These are phyloP conservation scores for Lasioglossum albipes DNA, from an alignment of 1,140 invertebrate species.

Conservation along the genomic window DNA sequence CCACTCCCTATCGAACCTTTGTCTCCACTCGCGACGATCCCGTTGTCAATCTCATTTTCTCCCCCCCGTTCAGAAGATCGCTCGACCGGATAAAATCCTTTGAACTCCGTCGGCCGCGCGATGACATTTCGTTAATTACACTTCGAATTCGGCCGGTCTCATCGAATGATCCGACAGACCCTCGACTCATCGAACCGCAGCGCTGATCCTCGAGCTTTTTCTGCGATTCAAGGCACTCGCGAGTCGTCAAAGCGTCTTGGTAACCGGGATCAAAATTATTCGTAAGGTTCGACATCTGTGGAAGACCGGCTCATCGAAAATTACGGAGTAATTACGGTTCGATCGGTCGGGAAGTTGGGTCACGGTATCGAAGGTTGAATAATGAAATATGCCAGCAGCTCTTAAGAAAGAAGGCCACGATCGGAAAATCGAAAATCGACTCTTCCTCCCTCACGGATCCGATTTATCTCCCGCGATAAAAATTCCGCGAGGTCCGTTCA, in stretches of 20 bases:
- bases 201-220: neutral
- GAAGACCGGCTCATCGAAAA: neutral
- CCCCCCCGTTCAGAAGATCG: slow-evolving; percentile 27
- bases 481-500: slow-evolving; percentile 23
- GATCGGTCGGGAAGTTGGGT: neutral
- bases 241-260: neutral
- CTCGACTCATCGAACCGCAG: neutral
- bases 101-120: slow-evolving; percentile 55
- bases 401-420: neutral
- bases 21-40: neutral
- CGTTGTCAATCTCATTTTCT: slow-evolving; percentile 43
- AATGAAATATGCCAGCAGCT: slow-evolving; percentile 3
- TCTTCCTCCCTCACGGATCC: neutral
- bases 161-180: neutral
- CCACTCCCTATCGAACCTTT: slow-evolving; percentile 17
- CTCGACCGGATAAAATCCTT: slow-evolving; percentile 61
- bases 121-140: slow-evolving; percentile 64
- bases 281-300: too few relatives aligned
- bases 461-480: slow-evolving; percentile 4
- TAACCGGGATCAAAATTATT: neutral
- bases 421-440: slow-evolving; percentile 18
- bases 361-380: neutral
- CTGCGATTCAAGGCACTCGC: neutral
- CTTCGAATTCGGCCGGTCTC: slow-evolving; percentile 28
- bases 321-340: slow-evolving; percentile 12